phyloP scores from a whole-genome alignment of 1,140 invertebrate genomes.

The Anastatus disparis region DNA sequence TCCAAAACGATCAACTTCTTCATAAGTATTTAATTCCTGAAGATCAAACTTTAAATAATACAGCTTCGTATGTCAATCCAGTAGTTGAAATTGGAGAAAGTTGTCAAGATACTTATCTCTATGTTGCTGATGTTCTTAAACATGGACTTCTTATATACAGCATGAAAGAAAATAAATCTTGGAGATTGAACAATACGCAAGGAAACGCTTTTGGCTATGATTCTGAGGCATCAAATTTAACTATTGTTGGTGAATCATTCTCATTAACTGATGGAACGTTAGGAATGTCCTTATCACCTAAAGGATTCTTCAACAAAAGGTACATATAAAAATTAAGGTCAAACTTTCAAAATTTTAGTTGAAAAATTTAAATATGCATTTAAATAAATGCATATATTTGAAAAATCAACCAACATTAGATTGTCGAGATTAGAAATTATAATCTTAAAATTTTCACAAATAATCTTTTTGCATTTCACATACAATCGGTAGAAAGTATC shows the following conservation, averaged over 20 bases:
- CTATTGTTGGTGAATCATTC: constrained; percentile 61
- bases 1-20: constrained; percentile 66
- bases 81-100: constrained; percentile 61
- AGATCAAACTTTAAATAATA: constrained; percentile 55
- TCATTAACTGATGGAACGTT: constrained; percentile 62
- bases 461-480: too few species aligned
- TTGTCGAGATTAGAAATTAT: too few species aligned
- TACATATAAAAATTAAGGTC: too few species aligned
- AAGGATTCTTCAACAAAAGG: constrained; percentile 60
- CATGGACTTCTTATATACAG: constrained; percentile 64
- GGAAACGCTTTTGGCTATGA: constrained; percentile 64
- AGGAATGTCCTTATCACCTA: constrained; percentile 63
- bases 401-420: too few species aligned
- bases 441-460: too few species aligned
- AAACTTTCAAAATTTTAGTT: too few species aligned
- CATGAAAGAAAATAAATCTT: constrained; percentile 55
- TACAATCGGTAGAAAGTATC: too few species aligned
- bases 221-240: constrained; percentile 57
- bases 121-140: constrained; percentile 63
- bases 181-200: constrained; percentile 62
- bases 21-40: constrained; percentile 64
- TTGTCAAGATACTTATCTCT: constrained; percentile 62
- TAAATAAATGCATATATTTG: too few species aligned
- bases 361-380: too few species aligned
- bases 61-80: constrained; percentile 59